Conservation (phyloP, 2,888 invertebrate species). For the Alloplasta piceator region DNA sequence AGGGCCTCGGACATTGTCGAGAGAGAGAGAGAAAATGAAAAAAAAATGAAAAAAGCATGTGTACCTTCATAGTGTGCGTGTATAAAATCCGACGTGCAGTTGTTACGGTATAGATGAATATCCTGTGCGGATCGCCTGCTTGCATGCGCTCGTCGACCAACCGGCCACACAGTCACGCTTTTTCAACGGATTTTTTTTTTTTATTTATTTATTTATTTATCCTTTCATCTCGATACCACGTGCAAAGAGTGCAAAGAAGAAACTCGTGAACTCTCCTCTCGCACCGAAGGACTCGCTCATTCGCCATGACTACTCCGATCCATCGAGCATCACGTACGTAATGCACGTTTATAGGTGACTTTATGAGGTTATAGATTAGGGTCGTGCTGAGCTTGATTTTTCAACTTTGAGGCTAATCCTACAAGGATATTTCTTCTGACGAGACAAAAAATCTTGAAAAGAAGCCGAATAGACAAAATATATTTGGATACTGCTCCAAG, state of each 20-base stretch:
- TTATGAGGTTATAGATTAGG: not conserved
- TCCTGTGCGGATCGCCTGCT: slow-evolving; percentile 75
- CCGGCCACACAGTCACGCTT: slow-evolving; percentile 66
- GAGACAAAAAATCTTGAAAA: too few relatives aligned
- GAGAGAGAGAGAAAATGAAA: slow-evolving; percentile 39
- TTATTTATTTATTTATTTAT: not conserved
- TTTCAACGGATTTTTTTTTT: not conserved
- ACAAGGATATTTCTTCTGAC: too few relatives aligned
- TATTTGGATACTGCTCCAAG: too few relatives aligned
- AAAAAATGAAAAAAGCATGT: slow-evolving; percentile 5
- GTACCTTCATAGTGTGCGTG: slow-evolving; percentile 1
- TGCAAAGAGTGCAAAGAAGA: slow-evolving; percentile 61
- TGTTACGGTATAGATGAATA: slow-evolving; percentile 77
- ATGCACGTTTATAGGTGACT: slow-evolving; percentile 2
- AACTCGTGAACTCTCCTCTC: slow-evolving; percentile 52
- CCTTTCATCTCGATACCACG: slow-evolving; percentile 1
- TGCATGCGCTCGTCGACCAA: slow-evolving; percentile 68
- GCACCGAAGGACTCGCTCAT: slow-evolving; percentile 69
- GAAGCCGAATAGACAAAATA: too few relatives aligned
- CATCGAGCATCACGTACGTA: slow-evolving; percentile 37
- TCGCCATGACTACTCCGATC: slow-evolving; percentile 76
- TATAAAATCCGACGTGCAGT: slow-evolving; percentile 1
- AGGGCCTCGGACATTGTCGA: slow-evolving; percentile 60
- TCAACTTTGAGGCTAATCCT: too few relatives aligned
- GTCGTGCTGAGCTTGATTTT: too few relatives aligned